Base-by-base conservation (phyloP, 2,888 invertebrate genomes). In the Anaspis maculata region DNA sequence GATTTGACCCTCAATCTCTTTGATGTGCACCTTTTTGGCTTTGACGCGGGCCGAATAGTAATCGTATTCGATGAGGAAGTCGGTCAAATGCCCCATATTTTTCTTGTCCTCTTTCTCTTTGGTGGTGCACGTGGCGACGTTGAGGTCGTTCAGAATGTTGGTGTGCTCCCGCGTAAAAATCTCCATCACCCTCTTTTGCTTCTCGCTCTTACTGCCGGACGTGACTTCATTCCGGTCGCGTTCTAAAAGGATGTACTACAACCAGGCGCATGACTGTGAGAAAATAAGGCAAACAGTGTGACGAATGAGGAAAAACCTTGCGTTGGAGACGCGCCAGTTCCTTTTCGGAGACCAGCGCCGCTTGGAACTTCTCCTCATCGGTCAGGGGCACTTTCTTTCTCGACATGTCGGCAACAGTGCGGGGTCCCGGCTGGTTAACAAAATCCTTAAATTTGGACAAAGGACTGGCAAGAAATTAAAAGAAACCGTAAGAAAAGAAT, bases 321-420 rank as follows among this genome's bases (percentile, higher is more conserved):
- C 86, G 72, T 48, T 83, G 83, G 23, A 90, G 63, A 42, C 86
- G 78, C n/a, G 75, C 71, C 50, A 88, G 69, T 57, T 92, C 87
- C 34, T 79, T 77, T 53, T 82, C 81, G 3, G 83, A 82, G 52
- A 85, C 75, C 55, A 80, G 74, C 53, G 85, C 83, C 62, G 84
- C 69, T 61, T 86, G 84, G 54, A 51, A 54, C 38, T 53, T 83
- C 51, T 84, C 77, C 34, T 69, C 68, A 6, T 61, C 56, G 14
- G 64, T 62, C 32, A 66, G 56, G 29, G 34, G 28, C 11, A 57
- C 54, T 38, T 49, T 51, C 24, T 51, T 44, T 15, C 35, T 39
- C n/a, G n/a, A n/a, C n/a, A n/a, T n/a, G n/a, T n/a, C n/a, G n/a
- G n/a, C n/a, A n/a, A n/a, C n/a, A n/a, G n/a, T n/a, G n/a, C n/a